Evolutionary conservation across 1,140 invertebrate genomes (phyloP).

Genomic region (Cepaea nemoralis): DNA sequence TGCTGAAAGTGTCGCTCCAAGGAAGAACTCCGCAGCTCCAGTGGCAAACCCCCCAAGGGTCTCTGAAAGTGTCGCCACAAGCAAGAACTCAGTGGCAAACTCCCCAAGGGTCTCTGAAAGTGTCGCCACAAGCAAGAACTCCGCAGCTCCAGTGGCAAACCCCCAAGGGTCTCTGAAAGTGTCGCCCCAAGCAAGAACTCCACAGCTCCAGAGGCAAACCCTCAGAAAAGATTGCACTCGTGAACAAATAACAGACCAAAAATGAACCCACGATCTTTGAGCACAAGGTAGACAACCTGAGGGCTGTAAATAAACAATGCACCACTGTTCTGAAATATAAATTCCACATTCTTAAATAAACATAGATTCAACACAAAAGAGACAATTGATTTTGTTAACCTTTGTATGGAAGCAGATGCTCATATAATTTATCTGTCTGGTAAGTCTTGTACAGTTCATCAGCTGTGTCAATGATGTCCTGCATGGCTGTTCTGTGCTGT

Average conservation of each 20-base stretch:
- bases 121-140: too few species aligned
- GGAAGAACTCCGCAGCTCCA: too few species aligned
- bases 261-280: background rate
- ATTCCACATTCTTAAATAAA: background rate
- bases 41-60: too few species aligned
- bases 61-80: too few species aligned
- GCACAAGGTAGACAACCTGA: too few species aligned
- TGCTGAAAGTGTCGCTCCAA: too few species aligned
- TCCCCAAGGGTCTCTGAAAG: too few species aligned
- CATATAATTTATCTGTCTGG: constrained; percentile 21
- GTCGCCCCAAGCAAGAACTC: too few species aligned
- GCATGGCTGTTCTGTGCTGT: constrained; percentile 4
- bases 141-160: too few species aligned
- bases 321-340: background rate
- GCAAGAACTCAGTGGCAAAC: too few species aligned
- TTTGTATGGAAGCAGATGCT: constrained; percentile 17
- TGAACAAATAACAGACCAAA: background rate
- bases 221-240: background rate
- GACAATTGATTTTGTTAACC: background rate
- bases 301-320: background rate
- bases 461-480: constrained; percentile 12
- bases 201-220: too few species aligned
- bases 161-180: too few species aligned
- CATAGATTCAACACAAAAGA: background rate
- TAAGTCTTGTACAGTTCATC: constrained; percentile 25